A percentile compares a stretch with the other conserved stretches of the same genome.
These are phyloP conservation scores for Cygnus atratus DNA, from an alignment of 2,113 vertebrate genomes.

Conservation along the genomic window DNA sequence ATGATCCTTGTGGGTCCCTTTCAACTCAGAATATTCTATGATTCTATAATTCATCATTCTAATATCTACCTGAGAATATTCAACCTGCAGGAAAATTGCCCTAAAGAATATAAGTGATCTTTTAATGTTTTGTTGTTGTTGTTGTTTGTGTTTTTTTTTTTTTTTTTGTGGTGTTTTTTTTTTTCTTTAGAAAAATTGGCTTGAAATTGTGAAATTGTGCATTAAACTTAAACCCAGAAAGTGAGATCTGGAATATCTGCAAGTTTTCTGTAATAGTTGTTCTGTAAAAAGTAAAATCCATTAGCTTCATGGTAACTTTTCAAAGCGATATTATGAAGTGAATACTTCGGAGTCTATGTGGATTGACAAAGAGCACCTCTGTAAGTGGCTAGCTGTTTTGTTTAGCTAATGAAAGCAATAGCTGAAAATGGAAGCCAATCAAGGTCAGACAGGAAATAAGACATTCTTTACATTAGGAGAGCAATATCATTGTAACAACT, in stretches of 20 bases:
- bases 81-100: neutral
- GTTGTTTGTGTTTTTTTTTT: too few species aligned
- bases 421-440: neutral
- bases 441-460: neutral
- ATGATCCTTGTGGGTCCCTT: too few species aligned
- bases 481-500: neutral
- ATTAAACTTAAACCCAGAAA: neutral
- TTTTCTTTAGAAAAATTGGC: neutral
- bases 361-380: neutral
- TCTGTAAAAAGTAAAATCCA: neutral
- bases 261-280: neutral
- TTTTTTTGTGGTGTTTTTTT: neutral
- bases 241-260: neutral
- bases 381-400: neutral
- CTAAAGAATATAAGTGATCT: neutral
- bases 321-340: neutral
- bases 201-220: neutral
- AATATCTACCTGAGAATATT: neutral
- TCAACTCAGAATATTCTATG: too few species aligned
- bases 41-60: too few species aligned
- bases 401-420: neutral
- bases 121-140: too few species aligned
- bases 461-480: neutral
- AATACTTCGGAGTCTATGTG: neutral
- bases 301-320: neutral